Evolutionary conservation across 64 coral and sea anemone species (phyloP).

Genomic region (Pocillopora verrucosa): DNA sequence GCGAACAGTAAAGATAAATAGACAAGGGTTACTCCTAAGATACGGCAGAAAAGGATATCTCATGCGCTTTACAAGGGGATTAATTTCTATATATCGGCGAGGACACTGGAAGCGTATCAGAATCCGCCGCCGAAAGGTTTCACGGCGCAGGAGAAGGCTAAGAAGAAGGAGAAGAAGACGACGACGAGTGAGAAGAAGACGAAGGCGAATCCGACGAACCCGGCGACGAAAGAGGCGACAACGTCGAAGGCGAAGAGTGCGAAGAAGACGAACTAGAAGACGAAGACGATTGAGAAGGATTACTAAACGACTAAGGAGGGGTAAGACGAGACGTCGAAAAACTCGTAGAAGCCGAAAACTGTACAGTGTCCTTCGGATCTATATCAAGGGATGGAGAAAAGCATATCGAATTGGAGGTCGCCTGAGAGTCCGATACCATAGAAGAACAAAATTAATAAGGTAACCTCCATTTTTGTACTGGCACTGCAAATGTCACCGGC

Average conservation of each 20-base stretch:
- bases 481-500: no score
- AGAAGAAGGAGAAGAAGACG: neutral
- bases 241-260: slow-evolving; percentile 13
- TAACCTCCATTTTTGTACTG: neutral
- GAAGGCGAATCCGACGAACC: neutral
- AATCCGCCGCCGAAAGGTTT: neutral
- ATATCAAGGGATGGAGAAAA: neutral
- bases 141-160: neutral
- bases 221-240: slow-evolving; percentile 13
- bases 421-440: neutral
- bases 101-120: neutral
- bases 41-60: neutral
- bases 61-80: neutral
- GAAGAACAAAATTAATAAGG: neutral
- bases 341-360: neutral
- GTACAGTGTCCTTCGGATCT: neutral
- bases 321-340: neutral
- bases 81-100: neutral
- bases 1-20: neutral
- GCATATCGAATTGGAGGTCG: neutral
- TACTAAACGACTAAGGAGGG: neutral
- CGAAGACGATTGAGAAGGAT: neutral
- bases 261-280: neutral
- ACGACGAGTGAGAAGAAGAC: neutral
- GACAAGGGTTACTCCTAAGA: neutral